A percentile compares a stretch with the other conserved stretches of the same genome.
Conservation (phyloP, 2,113 vertebrate species). For the Coryphaenoides rupestris region DNA sequence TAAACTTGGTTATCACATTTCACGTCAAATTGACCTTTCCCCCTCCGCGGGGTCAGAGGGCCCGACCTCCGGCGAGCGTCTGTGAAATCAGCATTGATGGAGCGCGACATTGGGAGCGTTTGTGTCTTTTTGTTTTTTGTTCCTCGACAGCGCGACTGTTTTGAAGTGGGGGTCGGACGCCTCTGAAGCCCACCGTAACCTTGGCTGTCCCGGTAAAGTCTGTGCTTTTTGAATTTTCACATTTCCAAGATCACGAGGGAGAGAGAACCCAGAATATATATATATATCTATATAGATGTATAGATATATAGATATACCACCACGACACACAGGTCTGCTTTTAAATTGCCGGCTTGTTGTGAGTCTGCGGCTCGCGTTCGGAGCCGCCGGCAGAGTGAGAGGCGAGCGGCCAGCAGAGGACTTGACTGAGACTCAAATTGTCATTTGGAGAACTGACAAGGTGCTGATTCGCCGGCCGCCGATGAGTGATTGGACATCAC, state of each 20-base stretch:
- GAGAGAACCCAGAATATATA: conserved; percentile 2
- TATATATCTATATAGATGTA: no score
- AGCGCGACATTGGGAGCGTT: conserved; percentile 34
- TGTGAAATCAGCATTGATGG: conserved; percentile 34
- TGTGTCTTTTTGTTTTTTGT: no score
- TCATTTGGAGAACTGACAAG: conserved; percentile 77
- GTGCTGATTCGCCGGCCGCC: conserved; percentile 74
- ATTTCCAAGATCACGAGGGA: conserved; percentile 22
- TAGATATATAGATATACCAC: no score
- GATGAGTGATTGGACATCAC: conserved; percentile 84
- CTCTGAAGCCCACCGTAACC: conserved; percentile 35
- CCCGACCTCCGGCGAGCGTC: neutral
- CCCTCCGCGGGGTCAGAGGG: neutral
- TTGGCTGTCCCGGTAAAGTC: conserved; percentile 14
- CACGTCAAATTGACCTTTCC: conserved; percentile 3
- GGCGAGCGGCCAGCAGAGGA: conserved; percentile 54
- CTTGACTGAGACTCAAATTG: conserved; percentile 75
- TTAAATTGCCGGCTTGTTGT: conserved; percentile 48
- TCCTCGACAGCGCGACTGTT: conserved; percentile 29
- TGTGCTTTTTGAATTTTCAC: conserved; percentile 11
- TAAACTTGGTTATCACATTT: conserved; percentile 14
- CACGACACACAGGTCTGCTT: conserved; percentile 33
- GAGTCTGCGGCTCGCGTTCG: conserved; percentile 55
- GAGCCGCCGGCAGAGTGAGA: conserved; percentile 49
- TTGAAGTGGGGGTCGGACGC: conserved; percentile 24